Base-by-base conservation (phyloP, 2,797 vertebrate species). In the Chloroceryle amazona region DNA sequence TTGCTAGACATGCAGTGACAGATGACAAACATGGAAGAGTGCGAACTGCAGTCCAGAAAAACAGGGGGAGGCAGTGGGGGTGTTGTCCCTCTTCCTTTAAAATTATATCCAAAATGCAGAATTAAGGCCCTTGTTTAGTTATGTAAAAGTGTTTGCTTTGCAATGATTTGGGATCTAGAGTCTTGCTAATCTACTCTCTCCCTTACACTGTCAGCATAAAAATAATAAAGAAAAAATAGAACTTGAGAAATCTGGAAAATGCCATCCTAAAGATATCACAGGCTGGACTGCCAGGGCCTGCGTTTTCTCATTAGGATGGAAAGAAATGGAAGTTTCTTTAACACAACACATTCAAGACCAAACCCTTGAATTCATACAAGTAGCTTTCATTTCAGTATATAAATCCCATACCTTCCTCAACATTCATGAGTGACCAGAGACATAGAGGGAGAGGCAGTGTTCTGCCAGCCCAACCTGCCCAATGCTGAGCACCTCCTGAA, bases 221-320 rank as follows among this genome's bases (percentile, higher is more conserved):
- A 92, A 96, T 82, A 96, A 91, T n/a, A 42, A 63, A 80, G 60
- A 55, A 95, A 89, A 92, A 93, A 92, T 65, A 92, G 81, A 86
- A 86, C 33, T 25, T 83, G 79, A 90, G 72, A 86, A 92, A 92
- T 83, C 71, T 93, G 87, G 72, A 86, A 96, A 96, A 94, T 78
- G 79, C 28, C 84, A 83, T 58, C 49, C 89, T 92, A 93, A 89
- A 87, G 81, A 92, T 93, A 96, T 21, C 15, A 2, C 63, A 82
- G 25, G 67, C 71, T 80, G 47, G 11, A 67, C 57, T 68, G 37
- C 78, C 1, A 4, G 75, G 49, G 47, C 42, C 25, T 58, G 73
- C 47, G 9, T 74, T 87, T 80, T 89, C 74, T 82, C 49, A 19
- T 67, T 37, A 74, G 33, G 14, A 78, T 52, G 62, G 39, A 60